phyloP scores from a whole-genome alignment of 2,113 vertebrate species.

The Nycticryphes semicollaris region DNA sequence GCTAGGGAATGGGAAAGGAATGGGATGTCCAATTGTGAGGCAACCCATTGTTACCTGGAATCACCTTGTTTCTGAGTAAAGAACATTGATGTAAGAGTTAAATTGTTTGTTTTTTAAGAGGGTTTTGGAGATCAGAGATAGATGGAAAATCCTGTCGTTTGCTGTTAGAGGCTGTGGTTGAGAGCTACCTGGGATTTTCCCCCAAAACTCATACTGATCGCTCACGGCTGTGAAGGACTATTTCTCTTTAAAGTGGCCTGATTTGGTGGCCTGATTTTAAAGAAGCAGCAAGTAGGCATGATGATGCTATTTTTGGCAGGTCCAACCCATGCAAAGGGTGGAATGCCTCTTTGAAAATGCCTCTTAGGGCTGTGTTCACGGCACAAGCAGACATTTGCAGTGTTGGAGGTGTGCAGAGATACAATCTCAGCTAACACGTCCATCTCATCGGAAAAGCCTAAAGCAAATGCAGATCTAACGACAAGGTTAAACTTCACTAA shows the following conservation, averaged over 20 bases:
- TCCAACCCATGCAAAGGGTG: not conserved
- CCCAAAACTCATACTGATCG: not conserved
- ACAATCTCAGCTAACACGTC: rapidly evolving
- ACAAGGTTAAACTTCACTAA: not conserved
- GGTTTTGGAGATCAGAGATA: not conserved
- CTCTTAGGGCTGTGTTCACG: not conserved
- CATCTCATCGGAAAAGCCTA: not conserved
- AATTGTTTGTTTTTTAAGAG: not conserved
- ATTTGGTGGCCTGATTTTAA: conserved; percentile 25
- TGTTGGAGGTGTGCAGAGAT: not conserved
- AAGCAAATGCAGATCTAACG: not conserved
- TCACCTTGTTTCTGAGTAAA: not conserved
- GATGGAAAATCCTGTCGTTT: not conserved
- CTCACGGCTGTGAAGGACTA: not conserved
- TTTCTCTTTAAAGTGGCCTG: not conserved
- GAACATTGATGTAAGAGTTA: not conserved
- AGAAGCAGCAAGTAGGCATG: not conserved
- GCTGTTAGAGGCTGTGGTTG: not conserved
- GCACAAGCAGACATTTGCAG: not conserved
- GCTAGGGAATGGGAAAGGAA: not conserved
- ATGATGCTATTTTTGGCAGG: not conserved
- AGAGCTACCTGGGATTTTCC: conserved; percentile 50
- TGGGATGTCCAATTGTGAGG: not conserved
- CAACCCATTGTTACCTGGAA: not conserved
- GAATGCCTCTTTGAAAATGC: not conserved